phyloP scores from a whole-genome alignment of 2,888 invertebrate species.

The Aphodius granarius region DNA sequence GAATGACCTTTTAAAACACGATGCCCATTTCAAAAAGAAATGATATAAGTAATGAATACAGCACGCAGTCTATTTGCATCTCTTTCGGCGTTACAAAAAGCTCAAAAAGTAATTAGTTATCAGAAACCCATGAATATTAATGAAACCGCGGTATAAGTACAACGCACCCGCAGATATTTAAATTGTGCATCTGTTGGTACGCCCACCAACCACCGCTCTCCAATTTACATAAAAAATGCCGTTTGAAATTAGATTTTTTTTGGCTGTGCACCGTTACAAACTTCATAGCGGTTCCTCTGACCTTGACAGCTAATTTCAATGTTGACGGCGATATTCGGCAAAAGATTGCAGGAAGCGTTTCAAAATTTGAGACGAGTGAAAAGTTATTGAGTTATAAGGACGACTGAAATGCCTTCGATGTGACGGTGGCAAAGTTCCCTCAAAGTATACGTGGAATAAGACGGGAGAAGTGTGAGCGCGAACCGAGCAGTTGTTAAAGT shows the following conservation, averaged over 20 bases:
- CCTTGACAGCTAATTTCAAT: not conserved
- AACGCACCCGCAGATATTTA: not conserved
- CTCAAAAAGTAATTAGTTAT: not conserved
- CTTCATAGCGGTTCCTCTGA: not conserved
- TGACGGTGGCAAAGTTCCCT: not conserved
- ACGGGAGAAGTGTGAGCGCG: not conserved
- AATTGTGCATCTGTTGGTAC: not conserved
- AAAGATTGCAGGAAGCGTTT: not conserved
- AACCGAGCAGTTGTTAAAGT: not conserved
- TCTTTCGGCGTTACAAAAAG: not conserved
- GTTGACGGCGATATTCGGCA: not conserved
- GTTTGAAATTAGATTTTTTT: not conserved
- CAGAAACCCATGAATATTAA: conserved; percentile 1
- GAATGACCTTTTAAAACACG: not conserved
- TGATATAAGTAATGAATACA: not conserved
- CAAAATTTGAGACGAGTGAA: not conserved
- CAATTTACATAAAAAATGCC: not conserved
- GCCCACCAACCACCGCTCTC: not conserved
- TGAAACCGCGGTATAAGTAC: not conserved
- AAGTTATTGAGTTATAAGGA: not conserved
- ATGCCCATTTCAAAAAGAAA: not conserved
- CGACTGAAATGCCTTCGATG: not conserved
- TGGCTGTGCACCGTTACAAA: not conserved
- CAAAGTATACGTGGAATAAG: not conserved
- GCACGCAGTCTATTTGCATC: not conserved